A percentile compares a stretch with the other conserved stretches of the same genome.
Evolutionary conservation across 2,113 vertebrate genomes (phyloP).

Genomic region (Phylloscopus trochilus): DNA sequence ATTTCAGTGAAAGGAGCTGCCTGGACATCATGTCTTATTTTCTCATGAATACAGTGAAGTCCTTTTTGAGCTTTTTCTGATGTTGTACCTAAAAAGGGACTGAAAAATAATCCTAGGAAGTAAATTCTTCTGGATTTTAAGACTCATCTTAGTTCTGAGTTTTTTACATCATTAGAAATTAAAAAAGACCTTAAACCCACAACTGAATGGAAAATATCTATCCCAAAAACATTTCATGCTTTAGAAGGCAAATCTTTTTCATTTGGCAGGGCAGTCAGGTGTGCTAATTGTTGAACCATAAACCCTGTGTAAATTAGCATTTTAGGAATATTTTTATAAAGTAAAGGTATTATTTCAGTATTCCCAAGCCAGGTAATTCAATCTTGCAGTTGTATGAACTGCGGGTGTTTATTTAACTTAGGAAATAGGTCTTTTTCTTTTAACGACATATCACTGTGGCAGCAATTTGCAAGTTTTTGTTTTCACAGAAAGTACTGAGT

Average conservation of each 20-base stretch:
- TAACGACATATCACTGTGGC: neutral
- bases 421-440: constrained; percentile 21
- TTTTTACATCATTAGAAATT: neutral
- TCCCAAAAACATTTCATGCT: neutral
- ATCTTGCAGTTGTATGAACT: neutral
- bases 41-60: neutral
- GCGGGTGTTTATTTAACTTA: neutral
- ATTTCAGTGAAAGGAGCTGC: neutral
- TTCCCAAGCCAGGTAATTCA: neutral
- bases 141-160: neutral
- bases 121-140: neutral
- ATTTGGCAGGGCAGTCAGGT: neutral
- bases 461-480: constrained; percentile 1
- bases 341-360: neutral
- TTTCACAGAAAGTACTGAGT: neutral
- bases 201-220: neutral
- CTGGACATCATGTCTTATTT: neutral
- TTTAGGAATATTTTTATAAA: neutral
- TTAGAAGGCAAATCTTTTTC: neutral
- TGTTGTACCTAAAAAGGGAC: neutral
- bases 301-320: neutral
- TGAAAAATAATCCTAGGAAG: neutral
- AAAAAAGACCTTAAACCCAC: neutral
- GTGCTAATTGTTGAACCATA: neutral
- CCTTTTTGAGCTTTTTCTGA: neutral